A percentile compares a stretch with the other conserved stretches of the same genome.
Evolutionary conservation across 2,888 invertebrate genomes (phyloP).

Genomic region (Tetrapedia diversipes): DNA sequence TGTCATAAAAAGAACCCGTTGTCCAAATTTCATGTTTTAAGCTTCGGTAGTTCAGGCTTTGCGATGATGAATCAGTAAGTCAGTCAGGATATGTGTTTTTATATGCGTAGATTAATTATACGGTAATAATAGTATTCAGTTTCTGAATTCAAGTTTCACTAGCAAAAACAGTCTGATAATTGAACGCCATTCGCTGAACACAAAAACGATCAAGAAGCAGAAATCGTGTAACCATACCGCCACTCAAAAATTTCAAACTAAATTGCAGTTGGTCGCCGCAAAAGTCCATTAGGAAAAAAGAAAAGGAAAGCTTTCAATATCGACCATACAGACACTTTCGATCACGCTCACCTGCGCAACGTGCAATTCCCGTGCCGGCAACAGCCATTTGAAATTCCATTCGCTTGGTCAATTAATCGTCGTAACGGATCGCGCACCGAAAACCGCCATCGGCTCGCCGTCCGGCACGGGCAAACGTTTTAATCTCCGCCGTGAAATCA

Average conservation of each 20-base stretch:
- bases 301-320: neutral
- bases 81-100: too few relatives aligned
- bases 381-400: conserved; percentile 27
- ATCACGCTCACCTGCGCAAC: conserved; percentile 2
- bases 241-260: neutral
- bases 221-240: too few relatives aligned
- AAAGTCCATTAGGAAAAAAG: neutral
- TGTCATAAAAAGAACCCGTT: too few relatives aligned
- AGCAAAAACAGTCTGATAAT: too few relatives aligned
- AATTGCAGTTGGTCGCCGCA: neutral
- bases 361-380: conserved; percentile 13
- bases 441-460: conserved; percentile 9
- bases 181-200: too few relatives aligned
- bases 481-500: conserved; percentile 30
- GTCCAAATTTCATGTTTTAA: too few relatives aligned
- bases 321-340: neutral
- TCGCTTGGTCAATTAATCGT: conserved; percentile 29
- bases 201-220: too few relatives aligned
- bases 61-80: too few relatives aligned
- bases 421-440: conserved; percentile 28
- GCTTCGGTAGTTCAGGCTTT: too few relatives aligned
- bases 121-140: too few relatives aligned
- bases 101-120: too few relatives aligned
- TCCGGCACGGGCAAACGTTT: conserved; percentile 17
- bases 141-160: too few relatives aligned